Base-by-base conservation (phyloP, 2,113 vertebrate genomes). In the Anarhynchus alexandrinus region DNA sequence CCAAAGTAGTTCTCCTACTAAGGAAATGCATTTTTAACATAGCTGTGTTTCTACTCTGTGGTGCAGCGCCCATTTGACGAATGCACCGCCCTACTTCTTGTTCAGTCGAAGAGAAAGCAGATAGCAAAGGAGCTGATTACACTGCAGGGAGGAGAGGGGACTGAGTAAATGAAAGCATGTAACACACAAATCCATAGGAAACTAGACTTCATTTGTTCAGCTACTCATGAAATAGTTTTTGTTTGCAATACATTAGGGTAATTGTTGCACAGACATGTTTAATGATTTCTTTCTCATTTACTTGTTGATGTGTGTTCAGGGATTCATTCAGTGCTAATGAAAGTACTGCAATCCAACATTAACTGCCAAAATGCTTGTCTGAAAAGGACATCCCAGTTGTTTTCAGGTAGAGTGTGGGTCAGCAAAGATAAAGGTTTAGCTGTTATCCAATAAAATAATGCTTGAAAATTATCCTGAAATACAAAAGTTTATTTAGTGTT, bases 391-490 rank as follows among this genome's bases (percentile, higher is more conserved):
- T 90, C 62, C 21, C 21, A 10, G 32, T 43, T 83, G 45, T 49
- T 82, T 93, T 90, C 38, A 66, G 77, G 43, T 40, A 26, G 52
- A 86, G 26, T 34, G 38, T 76, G 34, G 29, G 5, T 51, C 47
- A 89, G n/a, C 36, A 94, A 77, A 88, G 62, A 57, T 42, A 69
- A 82, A 71, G 23, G 25, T 83, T 87, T 88, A 77, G 42, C n/a
- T 78, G 40, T 94, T 71, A 83, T 26, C 40, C 52, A 82, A 61
- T 82, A 72, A 82, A 88, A 55, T 22, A 6, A 6, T 84, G 47
- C 55, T 91, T 95, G 55, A 92, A 79, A 74, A 7, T 40, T 61
- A 81, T 78, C 12, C 55, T 91, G 86, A 94, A 97, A 94, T 42
- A 62, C 21, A 49, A 77, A 77, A 71, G 59, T 92, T 85, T 88